Evolutionary conservation across 2,113 vertebrate genomes (phyloP).

Genomic region (Amphilophus citrinellus): DNA sequence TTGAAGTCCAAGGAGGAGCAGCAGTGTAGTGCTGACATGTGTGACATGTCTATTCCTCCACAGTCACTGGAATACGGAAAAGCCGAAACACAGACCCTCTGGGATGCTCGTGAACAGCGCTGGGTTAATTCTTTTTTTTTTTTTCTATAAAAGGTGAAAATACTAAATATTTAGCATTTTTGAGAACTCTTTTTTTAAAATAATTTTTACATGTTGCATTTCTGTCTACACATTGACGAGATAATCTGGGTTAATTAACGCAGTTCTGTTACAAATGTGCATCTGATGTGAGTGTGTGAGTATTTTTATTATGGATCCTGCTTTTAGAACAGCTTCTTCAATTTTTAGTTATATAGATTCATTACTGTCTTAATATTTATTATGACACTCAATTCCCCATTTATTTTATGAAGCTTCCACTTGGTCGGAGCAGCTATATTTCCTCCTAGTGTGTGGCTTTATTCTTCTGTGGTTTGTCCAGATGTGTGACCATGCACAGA

Average conservation of each 20-base stretch:
- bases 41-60: conserved; percentile 14
- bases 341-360: conserved; percentile 19
- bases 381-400: background rate
- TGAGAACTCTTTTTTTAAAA: background rate
- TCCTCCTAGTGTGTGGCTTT: background rate
- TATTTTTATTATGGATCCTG: background rate
- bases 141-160: background rate
- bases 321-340: background rate
- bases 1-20: conserved; percentile 41
- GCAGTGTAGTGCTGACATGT: conserved; percentile 3
- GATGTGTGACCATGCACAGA: conserved; percentile 9
- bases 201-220: background rate
- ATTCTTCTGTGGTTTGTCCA: background rate
- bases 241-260: background rate
- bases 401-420: conserved; percentile 16
- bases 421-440: background rate
- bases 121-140: background rate
- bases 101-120: background rate
- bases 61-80: background rate
- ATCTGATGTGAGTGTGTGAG: background rate
- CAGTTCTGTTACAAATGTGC: background rate
- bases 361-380: background rate
- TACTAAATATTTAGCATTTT: background rate
- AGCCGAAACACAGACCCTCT: background rate
- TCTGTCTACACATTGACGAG: background rate